These are phyloP conservation scores for Plecturocebus donacophilus DNA, from an alignment of 2,113 vertebrate genomes.

Conservation along the genomic window DNA sequence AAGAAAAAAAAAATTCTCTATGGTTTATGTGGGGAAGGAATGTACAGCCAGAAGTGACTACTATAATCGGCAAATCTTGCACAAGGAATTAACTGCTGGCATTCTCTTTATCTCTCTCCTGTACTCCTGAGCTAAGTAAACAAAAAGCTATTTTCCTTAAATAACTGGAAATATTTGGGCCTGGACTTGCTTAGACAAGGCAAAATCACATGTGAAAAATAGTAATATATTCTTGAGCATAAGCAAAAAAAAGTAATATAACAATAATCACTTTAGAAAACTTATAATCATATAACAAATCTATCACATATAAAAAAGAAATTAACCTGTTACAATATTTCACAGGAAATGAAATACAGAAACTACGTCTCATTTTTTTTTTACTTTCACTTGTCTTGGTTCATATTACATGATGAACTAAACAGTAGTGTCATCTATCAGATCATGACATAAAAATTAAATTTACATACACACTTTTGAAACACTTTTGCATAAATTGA, in stretches of 20 bases:
- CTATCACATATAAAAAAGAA: not conserved
- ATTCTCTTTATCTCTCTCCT: not conserved
- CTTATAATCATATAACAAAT: not conserved
- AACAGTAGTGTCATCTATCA: not conserved
- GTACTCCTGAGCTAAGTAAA: not conserved
- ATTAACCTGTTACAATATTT: not conserved
- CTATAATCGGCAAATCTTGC: not conserved
- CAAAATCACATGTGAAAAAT: not conserved
- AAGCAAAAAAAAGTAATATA: not conserved
- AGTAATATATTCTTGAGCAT: not conserved
- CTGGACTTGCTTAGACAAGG: not conserved
- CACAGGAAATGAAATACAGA: not conserved
- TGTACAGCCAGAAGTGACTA: not conserved
- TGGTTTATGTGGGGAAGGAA: not conserved
- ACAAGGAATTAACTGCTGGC: not conserved
- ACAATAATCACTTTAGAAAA: not conserved
- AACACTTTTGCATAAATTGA: constrained; percentile 13
- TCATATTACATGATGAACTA: not conserved
- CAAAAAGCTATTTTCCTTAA: not conserved
- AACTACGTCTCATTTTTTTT: not conserved
- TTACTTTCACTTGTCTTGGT: not conserved
- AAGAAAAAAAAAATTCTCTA: not conserved
- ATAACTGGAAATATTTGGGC: not conserved
- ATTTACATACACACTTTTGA: not conserved
- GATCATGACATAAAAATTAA: not conserved